Conservation (phyloP, 2,797 vertebrate genomes). For the Tapirus indicus region DNA sequence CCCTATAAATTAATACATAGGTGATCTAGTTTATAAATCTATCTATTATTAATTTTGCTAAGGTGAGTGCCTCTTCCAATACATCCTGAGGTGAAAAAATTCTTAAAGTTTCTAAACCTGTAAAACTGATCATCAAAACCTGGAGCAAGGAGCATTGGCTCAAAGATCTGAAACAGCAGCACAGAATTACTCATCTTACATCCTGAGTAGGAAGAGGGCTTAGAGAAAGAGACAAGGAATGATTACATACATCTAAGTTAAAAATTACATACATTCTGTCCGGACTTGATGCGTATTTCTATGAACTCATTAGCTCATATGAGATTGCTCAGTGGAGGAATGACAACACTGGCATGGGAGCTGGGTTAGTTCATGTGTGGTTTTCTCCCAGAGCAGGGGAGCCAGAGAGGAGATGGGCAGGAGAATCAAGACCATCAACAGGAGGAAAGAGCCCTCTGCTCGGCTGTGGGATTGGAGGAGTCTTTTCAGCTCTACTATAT, state of each 20-base stretch:
- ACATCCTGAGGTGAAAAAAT: not conserved
- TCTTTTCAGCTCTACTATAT: not conserved
- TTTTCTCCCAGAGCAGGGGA: not conserved
- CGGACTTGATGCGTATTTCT: not conserved
- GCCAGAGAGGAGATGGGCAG: not conserved
- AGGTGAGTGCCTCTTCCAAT: not conserved
- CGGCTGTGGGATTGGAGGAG: not conserved
- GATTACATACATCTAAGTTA: not conserved
- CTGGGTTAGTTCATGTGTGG: not conserved
- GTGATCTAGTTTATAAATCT: not conserved
- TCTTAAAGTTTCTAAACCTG: not conserved
- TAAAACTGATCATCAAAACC: not conserved
- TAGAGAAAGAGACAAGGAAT: not conserved
- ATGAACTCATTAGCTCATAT: not conserved
- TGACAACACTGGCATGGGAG: not conserved
- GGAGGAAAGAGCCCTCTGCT: not conserved
- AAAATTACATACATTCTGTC: not conserved
- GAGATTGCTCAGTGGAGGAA: not conserved
- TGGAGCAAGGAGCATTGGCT: not conserved
- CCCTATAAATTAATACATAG: not conserved
- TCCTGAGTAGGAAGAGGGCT: not conserved
- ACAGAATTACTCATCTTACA: not conserved
- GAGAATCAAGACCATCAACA: not conserved
- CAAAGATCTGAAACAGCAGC: not conserved
- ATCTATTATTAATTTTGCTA: not conserved